A percentile compares a stretch with the other conserved stretches of the same genome.
Evolutionary conservation across 2,888 invertebrate species (phyloP).

Genomic region (Cryptops parisi): DNA sequence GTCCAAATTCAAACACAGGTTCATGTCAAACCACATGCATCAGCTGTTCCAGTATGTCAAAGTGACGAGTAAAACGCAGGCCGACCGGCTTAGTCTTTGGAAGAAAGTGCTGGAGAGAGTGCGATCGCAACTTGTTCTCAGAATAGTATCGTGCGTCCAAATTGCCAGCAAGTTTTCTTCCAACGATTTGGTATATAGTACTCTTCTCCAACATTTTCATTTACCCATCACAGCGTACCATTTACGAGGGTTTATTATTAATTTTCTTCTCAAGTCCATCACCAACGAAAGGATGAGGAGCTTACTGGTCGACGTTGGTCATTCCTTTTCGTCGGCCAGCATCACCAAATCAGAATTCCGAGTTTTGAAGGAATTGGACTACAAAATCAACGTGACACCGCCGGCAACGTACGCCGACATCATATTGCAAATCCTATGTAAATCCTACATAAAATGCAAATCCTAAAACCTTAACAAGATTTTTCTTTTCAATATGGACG

Average conservation of each 20-base stretch:
- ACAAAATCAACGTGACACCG: conserved; percentile 24
- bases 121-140: conserved; percentile 29
- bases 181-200: conserved; percentile 28
- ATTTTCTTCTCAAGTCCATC: conserved; percentile 1
- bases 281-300: background rate
- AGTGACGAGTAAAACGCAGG: background rate
- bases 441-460: no score
- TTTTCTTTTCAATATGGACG: no score
- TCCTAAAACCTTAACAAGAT: no score
- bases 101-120: conserved; percentile 24
- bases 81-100: conserved; percentile 21
- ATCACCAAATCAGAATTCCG: conserved; percentile 33
- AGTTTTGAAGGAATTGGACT: conserved; percentile 29
- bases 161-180: conserved; percentile 34
- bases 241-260: conserved; percentile 23
- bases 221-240: no score
- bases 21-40: conserved; percentile 28
- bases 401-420: conserved; percentile 29
- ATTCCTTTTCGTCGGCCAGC: conserved; percentile 29
- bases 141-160: conserved; percentile 33
- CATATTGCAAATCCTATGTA: conserved; percentile 24
- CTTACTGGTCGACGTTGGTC: conserved; percentile 27
- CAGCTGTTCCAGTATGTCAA: conserved; percentile 26
- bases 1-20: no score
- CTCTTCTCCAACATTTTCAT: no score